phyloP scores from a whole-genome alignment of 2,888 invertebrate genomes.

The Drosophila nigricruria region DNA sequence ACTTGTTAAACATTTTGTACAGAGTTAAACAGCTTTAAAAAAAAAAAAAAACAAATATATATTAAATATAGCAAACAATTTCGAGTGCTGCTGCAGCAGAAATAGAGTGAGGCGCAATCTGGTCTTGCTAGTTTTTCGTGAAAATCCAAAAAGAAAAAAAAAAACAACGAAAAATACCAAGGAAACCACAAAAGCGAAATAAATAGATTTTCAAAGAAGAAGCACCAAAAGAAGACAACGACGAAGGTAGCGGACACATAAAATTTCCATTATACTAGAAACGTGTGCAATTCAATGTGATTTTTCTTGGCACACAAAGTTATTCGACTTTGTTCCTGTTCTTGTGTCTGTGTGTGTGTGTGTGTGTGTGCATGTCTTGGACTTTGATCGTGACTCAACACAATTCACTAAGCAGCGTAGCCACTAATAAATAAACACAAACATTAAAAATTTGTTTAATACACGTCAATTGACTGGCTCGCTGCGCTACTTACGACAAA shows the following conservation, averaged over 20 bases:
- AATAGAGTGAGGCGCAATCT: slow-evolving; percentile 71
- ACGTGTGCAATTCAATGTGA: slow-evolving; percentile 54
- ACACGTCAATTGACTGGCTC: slow-evolving; percentile 39
- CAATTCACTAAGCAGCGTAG: slow-evolving; percentile 43
- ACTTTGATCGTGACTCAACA: slow-evolving; percentile 78
- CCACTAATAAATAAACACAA: slow-evolving; percentile 49
- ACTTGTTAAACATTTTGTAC: slow-evolving; percentile 36
- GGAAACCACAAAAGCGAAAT: slow-evolving; percentile 29
- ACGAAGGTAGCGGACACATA: slow-evolving; percentile 40
- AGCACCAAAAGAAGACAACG: slow-evolving; percentile 6
- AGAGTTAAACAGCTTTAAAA: slow-evolving; percentile 29
- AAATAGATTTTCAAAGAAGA: slow-evolving; percentile 30
- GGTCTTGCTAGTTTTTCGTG: slow-evolving; percentile 71
- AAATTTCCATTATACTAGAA: slow-evolving; percentile 76
- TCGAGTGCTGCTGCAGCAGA: slow-evolving; percentile 46
- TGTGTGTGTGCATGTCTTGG: slow-evolving; percentile 54
- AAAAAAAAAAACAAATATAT: slow-evolving; percentile 13
- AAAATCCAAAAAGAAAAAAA: slow-evolving; percentile 4
- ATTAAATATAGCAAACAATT: slow-evolving; percentile 17
- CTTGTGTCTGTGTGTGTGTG: not conserved
- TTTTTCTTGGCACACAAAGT: slow-evolving; percentile 66
- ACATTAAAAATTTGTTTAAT: slow-evolving; percentile 39
- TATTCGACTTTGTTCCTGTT: slow-evolving; percentile 67
- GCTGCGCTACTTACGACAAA: slow-evolving; percentile 21
- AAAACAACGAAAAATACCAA: slow-evolving; percentile 12